Percentiles rank a stretch among this genome's conserved stretches.
phyloP scores from a whole-genome alignment of 2,888 invertebrate species.

The Tachina grossa region DNA sequence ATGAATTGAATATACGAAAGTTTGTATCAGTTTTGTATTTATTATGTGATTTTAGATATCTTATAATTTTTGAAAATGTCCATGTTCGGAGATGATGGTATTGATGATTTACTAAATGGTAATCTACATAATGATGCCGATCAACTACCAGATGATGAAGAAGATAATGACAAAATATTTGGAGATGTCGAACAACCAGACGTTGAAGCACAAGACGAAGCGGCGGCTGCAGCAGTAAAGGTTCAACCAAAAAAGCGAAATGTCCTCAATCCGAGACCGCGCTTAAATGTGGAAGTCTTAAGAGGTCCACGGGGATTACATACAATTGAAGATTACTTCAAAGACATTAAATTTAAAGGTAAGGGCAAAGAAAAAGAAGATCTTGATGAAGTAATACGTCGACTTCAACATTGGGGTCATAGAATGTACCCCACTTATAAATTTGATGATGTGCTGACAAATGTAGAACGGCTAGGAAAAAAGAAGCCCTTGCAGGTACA shows the following conservation, averaged over 20 bases:
- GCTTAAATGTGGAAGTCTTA: constrained; percentile 88
- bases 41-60: background rate
- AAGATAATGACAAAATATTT: constrained; percentile 77
- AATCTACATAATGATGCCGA: constrained; percentile 76
- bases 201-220: constrained; percentile 83
- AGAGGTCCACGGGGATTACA: constrained; percentile 90
- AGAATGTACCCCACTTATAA: constrained; percentile 94
- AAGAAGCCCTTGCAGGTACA: constrained; percentile 91
- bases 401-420: constrained; percentile 96
- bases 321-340: constrained; percentile 90
- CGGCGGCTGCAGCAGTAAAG: constrained; percentile 78
- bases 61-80: constrained; percentile 73
- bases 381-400: constrained; percentile 90
- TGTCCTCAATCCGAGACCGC: constrained; percentile 86
- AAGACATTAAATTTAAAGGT: constrained; percentile 90
- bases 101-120: constrained; percentile 79
- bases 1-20: background rate
- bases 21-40: too few relatives aligned
- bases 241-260: constrained; percentile 85
- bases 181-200: constrained; percentile 81
- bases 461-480: constrained; percentile 90
- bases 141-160: constrained; percentile 83
- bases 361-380: constrained; percentile 93
- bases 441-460: constrained; percentile 93
- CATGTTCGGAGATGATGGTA: constrained; percentile 78